phyloP scores from a whole-genome alignment of 1,140 invertebrate species.

The Drosophila eugracilis region DNA sequence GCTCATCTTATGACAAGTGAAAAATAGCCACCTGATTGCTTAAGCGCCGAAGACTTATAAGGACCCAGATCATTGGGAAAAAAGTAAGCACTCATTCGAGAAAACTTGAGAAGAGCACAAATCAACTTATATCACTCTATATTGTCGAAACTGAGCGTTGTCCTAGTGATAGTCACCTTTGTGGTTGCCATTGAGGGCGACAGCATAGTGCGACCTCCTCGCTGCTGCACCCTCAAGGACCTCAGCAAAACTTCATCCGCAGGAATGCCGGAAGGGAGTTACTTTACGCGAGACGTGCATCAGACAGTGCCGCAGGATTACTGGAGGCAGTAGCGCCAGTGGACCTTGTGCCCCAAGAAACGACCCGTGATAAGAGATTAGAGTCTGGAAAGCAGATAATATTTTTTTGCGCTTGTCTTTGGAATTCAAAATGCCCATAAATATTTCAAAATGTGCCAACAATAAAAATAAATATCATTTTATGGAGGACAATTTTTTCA shows the following conservation, averaged over 20 bases:
- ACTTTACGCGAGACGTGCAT: conserved; percentile 3
- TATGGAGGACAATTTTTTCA: conserved; percentile 69
- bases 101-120: not conserved
- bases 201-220: not conserved
- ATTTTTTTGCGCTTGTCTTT: conserved; percentile 25
- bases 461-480: conserved; percentile 82
- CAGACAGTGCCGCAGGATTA: conserved; percentile 31
- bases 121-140: not conserved
- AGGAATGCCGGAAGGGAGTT: conserved; percentile 21
- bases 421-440: conserved; percentile 71
- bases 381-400: not conserved
- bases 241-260: conserved; percentile 50
- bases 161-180: conserved; percentile 30
- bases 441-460: conserved; percentile 79
- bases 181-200: conserved; percentile 34
- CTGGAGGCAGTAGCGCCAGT: conserved; percentile 6
- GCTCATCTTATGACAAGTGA: not conserved
- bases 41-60: not conserved
- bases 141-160: conserved; percentile 52
- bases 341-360: conserved; percentile 23
- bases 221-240: conserved; percentile 34
- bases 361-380: not conserved
- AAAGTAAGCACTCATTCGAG: not conserved
- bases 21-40: not conserved
- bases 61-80: not conserved